phyloP scores from a whole-genome alignment of 2,888 invertebrate species.

The Pristionchus entomophagus region DNA sequence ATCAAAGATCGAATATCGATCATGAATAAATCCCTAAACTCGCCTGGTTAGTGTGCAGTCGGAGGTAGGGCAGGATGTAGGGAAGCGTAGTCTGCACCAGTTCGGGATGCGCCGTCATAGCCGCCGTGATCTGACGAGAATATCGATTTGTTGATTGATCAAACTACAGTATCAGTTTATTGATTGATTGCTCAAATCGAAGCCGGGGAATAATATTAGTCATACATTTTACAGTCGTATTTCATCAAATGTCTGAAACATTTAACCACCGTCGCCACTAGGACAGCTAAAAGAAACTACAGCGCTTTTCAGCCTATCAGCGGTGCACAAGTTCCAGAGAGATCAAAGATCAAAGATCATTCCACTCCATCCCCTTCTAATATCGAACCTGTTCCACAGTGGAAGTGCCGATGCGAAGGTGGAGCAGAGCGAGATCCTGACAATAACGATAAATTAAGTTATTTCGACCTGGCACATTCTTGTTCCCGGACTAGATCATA shows the following conservation, averaged over 20 bases:
- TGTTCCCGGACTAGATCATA: not conserved
- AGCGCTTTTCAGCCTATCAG: too few species aligned
- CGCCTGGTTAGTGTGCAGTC: constrained; percentile 57
- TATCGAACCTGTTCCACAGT: constrained; percentile 47
- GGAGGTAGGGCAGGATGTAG: constrained; percentile 59
- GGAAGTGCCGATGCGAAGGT: constrained; percentile 58
- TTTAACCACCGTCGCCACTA: too few species aligned
- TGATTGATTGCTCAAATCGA: too few species aligned
- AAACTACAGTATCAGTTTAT: too few species aligned
- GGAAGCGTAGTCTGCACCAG: constrained; percentile 55
- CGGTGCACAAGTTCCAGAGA: too few species aligned
- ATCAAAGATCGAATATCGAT: not conserved
- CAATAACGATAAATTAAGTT: not conserved
- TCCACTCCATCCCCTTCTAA: not conserved
- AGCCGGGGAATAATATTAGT: too few species aligned
- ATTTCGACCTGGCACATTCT: not conserved
- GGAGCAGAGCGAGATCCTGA: constrained; percentile 56
- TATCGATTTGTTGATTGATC: not conserved
- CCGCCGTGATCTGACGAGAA: constrained; percentile 54
- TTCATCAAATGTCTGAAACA: too few species aligned
- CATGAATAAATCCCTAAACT: not conserved
- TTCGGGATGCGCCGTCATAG: constrained; percentile 48
- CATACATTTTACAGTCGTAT: too few species aligned
- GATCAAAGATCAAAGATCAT: not conserved
- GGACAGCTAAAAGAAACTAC: too few species aligned